phyloP scores from a whole-genome alignment of 2,888 invertebrate genomes.

The Limnephilus auricula region DNA sequence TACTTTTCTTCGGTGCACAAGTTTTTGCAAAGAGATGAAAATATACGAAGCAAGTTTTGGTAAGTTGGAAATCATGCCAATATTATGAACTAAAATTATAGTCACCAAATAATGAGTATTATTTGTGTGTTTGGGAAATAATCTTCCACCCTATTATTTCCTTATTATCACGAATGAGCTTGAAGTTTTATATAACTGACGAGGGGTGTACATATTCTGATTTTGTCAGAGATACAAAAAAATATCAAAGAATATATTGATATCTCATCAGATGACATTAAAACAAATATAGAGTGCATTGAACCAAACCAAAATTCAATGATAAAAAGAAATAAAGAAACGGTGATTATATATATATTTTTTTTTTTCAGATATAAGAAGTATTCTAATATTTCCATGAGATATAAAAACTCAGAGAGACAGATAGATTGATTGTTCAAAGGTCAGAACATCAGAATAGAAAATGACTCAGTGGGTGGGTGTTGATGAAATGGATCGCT shows the following conservation, averaged over 20 bases:
- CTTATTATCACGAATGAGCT: neutral
- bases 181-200: neutral
- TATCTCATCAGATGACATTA: neutral
- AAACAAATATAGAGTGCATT: neutral
- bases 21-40: neutral
- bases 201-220: neutral
- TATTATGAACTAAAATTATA: neutral
- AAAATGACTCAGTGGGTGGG: neutral
- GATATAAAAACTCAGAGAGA: neutral
- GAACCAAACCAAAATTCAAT: neutral
- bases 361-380: neutral
- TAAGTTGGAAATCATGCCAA: neutral
- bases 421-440: neutral
- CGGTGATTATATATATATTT: neutral
- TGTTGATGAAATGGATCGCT: conserved; percentile 32
- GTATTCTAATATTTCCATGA: neutral
- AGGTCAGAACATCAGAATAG: neutral
- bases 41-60: neutral
- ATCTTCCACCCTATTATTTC: neutral
- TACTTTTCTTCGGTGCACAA: neutral
- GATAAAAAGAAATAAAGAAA: neutral
- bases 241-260: neutral
- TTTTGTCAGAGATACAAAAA: no score
- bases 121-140: neutral
- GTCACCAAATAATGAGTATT: neutral